phyloP scores from a whole-genome alignment of 2,888 invertebrate genomes.

The Perizoma flavofasciatum region DNA sequence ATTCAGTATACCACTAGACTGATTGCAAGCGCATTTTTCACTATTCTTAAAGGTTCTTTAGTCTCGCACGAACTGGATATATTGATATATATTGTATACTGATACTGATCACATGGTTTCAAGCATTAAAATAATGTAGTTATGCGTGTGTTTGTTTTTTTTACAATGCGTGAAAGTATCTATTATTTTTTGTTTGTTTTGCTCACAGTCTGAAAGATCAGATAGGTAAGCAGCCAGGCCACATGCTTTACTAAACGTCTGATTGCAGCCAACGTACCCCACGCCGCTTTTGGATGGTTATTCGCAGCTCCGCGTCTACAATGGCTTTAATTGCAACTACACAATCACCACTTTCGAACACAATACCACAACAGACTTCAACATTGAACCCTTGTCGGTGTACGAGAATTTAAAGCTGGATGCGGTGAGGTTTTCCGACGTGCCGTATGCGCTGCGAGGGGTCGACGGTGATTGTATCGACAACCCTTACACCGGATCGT shows the following conservation, averaged over 20 bases:
- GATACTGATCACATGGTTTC: no score
- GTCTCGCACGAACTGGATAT: no score
- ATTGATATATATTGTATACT: no score
- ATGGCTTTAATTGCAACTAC: conserved; percentile 85
- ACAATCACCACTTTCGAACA: conserved; percentile 53
- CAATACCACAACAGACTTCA: conserved; percentile 41
- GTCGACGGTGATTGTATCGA: conserved; percentile 51
- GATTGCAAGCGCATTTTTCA: no score
- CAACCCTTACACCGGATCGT: conserved; percentile 49
- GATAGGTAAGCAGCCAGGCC: conserved; percentile 6
- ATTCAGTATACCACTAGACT: no score
- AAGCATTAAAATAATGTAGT: no score
- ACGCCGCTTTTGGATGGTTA: conserved; percentile 82
- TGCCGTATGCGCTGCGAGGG: conserved; percentile 68
- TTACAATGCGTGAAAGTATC: conserved; percentile 30
- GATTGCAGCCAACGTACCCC: conserved; percentile 82
- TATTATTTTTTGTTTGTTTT: conserved; percentile 12
- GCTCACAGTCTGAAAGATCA: not conserved
- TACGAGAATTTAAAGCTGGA: conserved; percentile 73
- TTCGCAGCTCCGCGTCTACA: conserved; percentile 88
- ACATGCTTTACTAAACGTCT: conserved; percentile 17
- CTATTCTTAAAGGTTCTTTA: no score
- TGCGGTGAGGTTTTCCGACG: conserved; percentile 45
- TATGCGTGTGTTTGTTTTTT: no score
- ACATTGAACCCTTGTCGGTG: conserved; percentile 61